Evolutionary conservation across 2,113 vertebrate species (phyloP), one percentile per base, ranked within the genome.

Genomic region (Odontophorus gujanensis): DNA sequence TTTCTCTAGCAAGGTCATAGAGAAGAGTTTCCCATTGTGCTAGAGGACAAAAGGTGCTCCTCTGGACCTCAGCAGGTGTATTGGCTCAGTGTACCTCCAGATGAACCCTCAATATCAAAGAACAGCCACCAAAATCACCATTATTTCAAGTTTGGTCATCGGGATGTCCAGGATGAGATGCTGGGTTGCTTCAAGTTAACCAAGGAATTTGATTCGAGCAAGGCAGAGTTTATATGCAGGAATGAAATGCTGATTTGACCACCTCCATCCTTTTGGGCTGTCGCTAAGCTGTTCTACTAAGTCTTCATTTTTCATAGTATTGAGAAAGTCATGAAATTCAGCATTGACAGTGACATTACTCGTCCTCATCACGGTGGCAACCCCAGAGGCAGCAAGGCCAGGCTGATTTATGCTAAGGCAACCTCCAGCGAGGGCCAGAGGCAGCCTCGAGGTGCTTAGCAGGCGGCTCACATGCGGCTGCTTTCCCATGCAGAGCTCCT

Each of bases 11-110:
- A 78, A 84, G 87, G 57, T 65, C 11, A 0, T 43, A 0, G 2
- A 86, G 91, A 81, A 96, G 65, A 63, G 53, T n/a, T 92, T 76
- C 53, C 87, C 71, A 76, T 88, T 71, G 61, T 90, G 48, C 73
- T 82, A 3, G 5, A 82, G 62, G 43, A 87, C 66, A 81, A 79
- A 47, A 69, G 34, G 38, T 68, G 66, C 63, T 80, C 72, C 73
- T 53, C 26, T 53, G n/a, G 40, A 92, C 67, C 24, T 10, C 13
- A 3, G 19, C 1, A 45, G 38, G n/a, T 90, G 83, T 62, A 62
- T 92, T 69, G 80, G 38, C 17, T 78, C 40, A 26, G 76, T 75
- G 90, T 40, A 68, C 40, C 20, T 51, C 75, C 55, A 82, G 62
- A 87, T 25, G 84, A 55, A 81, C 45, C 11, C 26, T 83, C 6